These are phyloP conservation scores for Melanostoma scalare DNA, from an alignment of 2,888 invertebrate genomes.

Conservation along the genomic window DNA sequence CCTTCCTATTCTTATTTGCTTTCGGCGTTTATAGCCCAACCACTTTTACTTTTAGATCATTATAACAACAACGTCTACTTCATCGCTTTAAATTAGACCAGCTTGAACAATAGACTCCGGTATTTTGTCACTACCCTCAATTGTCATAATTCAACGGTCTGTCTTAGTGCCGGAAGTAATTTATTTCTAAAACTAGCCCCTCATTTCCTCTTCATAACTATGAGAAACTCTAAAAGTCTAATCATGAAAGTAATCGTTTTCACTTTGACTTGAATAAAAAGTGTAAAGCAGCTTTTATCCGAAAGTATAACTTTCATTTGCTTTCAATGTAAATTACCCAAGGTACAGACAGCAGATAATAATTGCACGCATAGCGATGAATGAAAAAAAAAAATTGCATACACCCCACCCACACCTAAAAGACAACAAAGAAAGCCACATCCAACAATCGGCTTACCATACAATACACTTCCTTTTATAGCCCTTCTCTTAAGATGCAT, in stretches of 20 bases:
- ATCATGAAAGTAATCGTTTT: slow-evolving; percentile 51
- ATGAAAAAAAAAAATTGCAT: not conserved
- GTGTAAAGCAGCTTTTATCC: slow-evolving; percentile 2
- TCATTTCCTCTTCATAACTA: too few relatives aligned
- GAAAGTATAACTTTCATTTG: slow-evolving; percentile 47
- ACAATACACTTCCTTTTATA: slow-evolving; percentile 48
- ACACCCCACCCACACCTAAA: slow-evolving; percentile 31
- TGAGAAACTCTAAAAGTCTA: not conserved
- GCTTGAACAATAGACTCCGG: too few relatives aligned
- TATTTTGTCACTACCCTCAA: too few relatives aligned
- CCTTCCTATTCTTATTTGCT: too few relatives aligned
- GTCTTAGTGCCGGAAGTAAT: too few relatives aligned
- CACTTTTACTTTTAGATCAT: too few relatives aligned
- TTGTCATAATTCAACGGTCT: too few relatives aligned
- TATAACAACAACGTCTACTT: too few relatives aligned
- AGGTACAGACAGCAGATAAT: slow-evolving; percentile 7
- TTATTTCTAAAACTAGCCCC: too few relatives aligned
- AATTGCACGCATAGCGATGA: slow-evolving; percentile 13
- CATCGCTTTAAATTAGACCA: too few relatives aligned
- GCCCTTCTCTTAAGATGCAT: slow-evolving; percentile 43
- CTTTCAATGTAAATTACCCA: slow-evolving; percentile 37
- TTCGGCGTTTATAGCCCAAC: too few relatives aligned
- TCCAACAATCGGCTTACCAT: slow-evolving; percentile 21
- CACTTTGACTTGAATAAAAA: slow-evolving; percentile 32
- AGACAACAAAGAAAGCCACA: slow-evolving; percentile 48